These are phyloP conservation scores for Dromius quadrimaculatus DNA, from an alignment of 2,888 invertebrate genomes.

Conservation along the genomic window DNA sequence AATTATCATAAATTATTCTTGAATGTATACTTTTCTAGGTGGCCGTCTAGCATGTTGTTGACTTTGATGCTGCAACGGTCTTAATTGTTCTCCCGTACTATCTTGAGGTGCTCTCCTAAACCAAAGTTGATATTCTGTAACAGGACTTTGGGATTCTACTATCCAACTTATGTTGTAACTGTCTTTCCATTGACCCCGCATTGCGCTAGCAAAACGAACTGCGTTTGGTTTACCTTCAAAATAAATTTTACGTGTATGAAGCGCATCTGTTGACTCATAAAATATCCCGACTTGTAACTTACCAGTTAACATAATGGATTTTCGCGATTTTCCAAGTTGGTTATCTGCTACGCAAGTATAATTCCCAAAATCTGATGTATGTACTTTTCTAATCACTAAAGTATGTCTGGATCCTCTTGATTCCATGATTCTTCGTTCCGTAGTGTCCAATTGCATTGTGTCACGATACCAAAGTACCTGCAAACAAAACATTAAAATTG, in stretches of 20 bases:
- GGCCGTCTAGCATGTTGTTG: slow-evolving; percentile 57
- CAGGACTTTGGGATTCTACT: slow-evolving; percentile 75
- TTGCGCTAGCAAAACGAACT: slow-evolving; percentile 74
- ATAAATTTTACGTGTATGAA: not conserved
- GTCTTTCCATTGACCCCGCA: slow-evolving; percentile 71
- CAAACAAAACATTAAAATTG: slow-evolving; percentile 50
- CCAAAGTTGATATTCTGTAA: slow-evolving; percentile 76
- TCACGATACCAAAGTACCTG: slow-evolving; percentile 78
- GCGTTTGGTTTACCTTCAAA: slow-evolving; percentile 73
- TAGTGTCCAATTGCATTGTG: slow-evolving; percentile 77
- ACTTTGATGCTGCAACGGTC: slow-evolving; percentile 67
- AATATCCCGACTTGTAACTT: slow-evolving; percentile 60
- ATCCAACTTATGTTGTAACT: slow-evolving; percentile 79
- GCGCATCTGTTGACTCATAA: slow-evolving; percentile 31
- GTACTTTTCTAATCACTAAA: slow-evolving; percentile 76
- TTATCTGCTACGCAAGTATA: slow-evolving; percentile 80
- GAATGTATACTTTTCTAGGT: slow-evolving; percentile 63
- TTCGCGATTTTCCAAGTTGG: slow-evolving; percentile 74
- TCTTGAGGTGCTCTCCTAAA: slow-evolving; percentile 72
- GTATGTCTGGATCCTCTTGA: slow-evolving; percentile 76
- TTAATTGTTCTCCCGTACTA: slow-evolving; percentile 65
- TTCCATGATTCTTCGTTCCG: slow-evolving; percentile 76
- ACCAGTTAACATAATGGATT: slow-evolving; percentile 76
- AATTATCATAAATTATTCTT: not conserved
- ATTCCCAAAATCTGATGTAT: slow-evolving; percentile 77